Evolutionary conservation across 2,888 invertebrate genomes (phyloP), one percentile per base, ranked within the genome.

Genomic region (Temnothorax rugatulus): DNA sequence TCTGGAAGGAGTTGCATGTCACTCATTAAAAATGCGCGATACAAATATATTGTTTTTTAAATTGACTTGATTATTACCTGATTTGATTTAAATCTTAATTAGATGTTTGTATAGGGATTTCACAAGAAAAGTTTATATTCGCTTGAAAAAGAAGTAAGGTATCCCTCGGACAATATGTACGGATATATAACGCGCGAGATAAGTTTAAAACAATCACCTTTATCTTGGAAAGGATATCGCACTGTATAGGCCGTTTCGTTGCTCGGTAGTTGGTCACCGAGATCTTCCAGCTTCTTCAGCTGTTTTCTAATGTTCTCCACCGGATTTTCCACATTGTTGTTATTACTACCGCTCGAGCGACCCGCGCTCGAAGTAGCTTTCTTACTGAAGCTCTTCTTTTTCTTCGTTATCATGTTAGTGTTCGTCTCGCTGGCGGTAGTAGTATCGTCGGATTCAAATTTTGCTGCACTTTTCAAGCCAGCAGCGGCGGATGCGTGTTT

Each of bases 301-400:
- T 98, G 98, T 91, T 97, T 97, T 0, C 98, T 95, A n/a, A 98
- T 95, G 84, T 97, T 97, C 92, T 98, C 98, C 15, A 98, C 96
- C 0, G 98, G 97, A 86, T 94, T 94, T 38, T 94, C 94, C 0
- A 91, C 84, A 64, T 93, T 92, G 81, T 93, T 94, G 75, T 92
- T 92, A 44, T 92, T 91, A 74, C 91, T 95, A 73, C 93, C 95
- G 68, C 95, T 95, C 4, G 73, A 79, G 47, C 79, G 79, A 25
- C 73, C 34, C 9, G 59, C 79, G 13, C 59, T 25, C 57, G 79
- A 59, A 18, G 71, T 44, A 47, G 83, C 94, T 93, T 95, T 92
- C 89, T 93, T 91, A 41, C 34, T 79, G 13, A 79, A 79, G 86
- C 92, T 87, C 90, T 93, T 92, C 47, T 75, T 91, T 84, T 93